Evolutionary conservation across 2,797 vertebrate genomes (phyloP).

Genomic region (Enteromius afrohamiltoni): DNA sequence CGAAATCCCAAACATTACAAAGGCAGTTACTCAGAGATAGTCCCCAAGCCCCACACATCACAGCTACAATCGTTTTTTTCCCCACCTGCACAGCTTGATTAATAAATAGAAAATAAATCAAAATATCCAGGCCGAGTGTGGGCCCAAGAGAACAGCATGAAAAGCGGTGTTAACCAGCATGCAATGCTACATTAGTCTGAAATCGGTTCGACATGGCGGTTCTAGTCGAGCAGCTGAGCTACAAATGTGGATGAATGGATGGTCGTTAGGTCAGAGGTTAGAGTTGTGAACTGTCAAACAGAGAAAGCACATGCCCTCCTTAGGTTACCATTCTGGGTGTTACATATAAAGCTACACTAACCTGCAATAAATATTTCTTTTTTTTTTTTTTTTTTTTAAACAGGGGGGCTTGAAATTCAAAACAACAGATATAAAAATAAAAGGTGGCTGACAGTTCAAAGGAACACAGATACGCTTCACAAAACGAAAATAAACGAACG

Average conservation of each 20-base stretch:
- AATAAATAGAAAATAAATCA: slow-evolving; percentile 40
- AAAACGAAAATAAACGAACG: slow-evolving; percentile 59
- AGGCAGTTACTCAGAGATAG: slow-evolving; percentile 41
- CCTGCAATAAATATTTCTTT: slow-evolving; percentile 19
- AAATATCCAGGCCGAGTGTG: neutral
- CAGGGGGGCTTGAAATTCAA: slow-evolving; percentile 21
- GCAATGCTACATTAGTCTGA: slow-evolving; percentile 59
- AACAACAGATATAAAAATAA: slow-evolving; percentile 40
- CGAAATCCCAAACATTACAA: slow-evolving; percentile 35
- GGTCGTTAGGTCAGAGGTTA: slow-evolving; percentile 37
- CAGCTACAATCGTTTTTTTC: slow-evolving; percentile 33
- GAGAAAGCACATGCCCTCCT: slow-evolving; percentile 36
- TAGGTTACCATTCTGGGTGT: slow-evolving; percentile 32
- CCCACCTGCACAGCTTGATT: slow-evolving; percentile 28
- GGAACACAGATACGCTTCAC: slow-evolving; percentile 56
- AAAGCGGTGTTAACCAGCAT: slow-evolving; percentile 39
- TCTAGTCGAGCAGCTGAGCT: slow-evolving; percentile 26
- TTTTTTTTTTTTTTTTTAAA: neutral
- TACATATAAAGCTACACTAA: slow-evolving; percentile 30
- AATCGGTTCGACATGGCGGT: slow-evolving; percentile 6
- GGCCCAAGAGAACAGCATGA: slow-evolving; percentile 39
- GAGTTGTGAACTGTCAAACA: slow-evolving; percentile 56
- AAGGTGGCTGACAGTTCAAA: slow-evolving; percentile 49
- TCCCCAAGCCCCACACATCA: slow-evolving; percentile 25
- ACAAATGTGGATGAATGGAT: slow-evolving; percentile 29